These are phyloP conservation scores for Mythimna impura DNA, from an alignment of 2,888 invertebrate species.

Conservation along the genomic window DNA sequence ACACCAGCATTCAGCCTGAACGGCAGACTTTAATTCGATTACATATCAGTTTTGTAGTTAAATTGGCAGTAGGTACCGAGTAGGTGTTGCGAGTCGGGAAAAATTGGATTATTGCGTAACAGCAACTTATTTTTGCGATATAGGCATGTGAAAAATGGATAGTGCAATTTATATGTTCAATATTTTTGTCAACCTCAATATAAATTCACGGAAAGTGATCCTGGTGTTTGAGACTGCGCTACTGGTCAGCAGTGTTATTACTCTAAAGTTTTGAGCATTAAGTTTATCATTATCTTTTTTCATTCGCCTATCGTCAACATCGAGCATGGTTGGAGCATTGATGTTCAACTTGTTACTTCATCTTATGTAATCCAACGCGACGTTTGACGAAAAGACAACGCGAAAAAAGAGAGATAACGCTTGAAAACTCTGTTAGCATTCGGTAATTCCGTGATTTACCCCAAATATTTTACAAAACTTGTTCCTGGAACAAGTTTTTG, in stretches of 20 bases:
- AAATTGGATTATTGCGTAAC: conserved; percentile 41
- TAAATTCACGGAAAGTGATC: not conserved
- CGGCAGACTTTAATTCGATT: conserved; percentile 54
- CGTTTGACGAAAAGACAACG: too few relatives aligned
- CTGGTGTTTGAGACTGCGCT: not conserved
- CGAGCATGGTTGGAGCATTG: too few relatives aligned
- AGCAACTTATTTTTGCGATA: not conserved
- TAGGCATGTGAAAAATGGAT: not conserved
- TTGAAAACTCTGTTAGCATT: too few relatives aligned
- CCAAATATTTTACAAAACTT: too few relatives aligned
- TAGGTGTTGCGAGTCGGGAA: conserved; percentile 20
- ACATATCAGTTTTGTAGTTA: conserved; percentile 42
- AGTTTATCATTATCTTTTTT: too few relatives aligned
- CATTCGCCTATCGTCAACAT: too few relatives aligned
- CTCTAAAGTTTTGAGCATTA: too few relatives aligned
- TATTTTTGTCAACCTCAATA: not conserved
- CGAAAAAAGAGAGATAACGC: too few relatives aligned
- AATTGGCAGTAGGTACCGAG: conserved; percentile 12
- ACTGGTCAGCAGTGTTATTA: not conserved
- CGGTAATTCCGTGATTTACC: too few relatives aligned
- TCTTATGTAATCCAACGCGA: too few relatives aligned
- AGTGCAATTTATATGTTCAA: not conserved
- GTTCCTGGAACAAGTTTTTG: too few relatives aligned
- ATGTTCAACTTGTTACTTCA: too few relatives aligned
- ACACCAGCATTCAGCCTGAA: conserved; percentile 30